phyloP scores from a whole-genome alignment of 2,888 invertebrate species.

The Ichneumoninae sp. region DNA sequence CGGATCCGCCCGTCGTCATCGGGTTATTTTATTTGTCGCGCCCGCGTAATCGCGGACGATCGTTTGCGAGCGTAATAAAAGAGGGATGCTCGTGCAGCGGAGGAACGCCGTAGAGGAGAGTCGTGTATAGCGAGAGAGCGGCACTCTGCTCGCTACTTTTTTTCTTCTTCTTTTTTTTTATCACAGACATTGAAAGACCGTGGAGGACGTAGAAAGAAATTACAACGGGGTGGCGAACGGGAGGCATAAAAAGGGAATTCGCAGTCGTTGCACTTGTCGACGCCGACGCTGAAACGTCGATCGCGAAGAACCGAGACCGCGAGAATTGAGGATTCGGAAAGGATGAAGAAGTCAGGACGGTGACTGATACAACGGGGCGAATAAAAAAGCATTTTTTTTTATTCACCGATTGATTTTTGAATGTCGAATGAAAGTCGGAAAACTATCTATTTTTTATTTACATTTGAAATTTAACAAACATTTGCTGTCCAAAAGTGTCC shows the following conservation, averaged over 20 bases:
- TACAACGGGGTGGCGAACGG: conserved; percentile 64
- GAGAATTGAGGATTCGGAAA: conserved; percentile 33
- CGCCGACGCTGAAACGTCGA: conserved; percentile 35
- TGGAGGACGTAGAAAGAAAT: conserved; percentile 51
- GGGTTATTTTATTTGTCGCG: conserved; percentile 65
- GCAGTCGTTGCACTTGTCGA: conserved; percentile 38
- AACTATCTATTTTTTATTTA: too few species aligned
- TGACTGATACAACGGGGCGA: neutral
- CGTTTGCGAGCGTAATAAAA: conserved; percentile 65
- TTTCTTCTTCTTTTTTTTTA: conserved; percentile 18
- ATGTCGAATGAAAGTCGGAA: neutral
- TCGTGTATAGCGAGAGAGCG: conserved; percentile 46
- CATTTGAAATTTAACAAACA: too few species aligned
- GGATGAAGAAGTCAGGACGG: conserved; percentile 18
- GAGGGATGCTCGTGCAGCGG: conserved; percentile 26
- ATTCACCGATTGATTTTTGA: neutral
- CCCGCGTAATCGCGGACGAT: conserved; percentile 63
- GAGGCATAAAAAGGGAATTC: conserved; percentile 59
- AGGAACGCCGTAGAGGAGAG: conserved; percentile 37
- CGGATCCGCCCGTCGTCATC: conserved; percentile 10
- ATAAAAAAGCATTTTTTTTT: neutral
- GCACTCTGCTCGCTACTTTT: neutral
- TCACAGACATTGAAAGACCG: conserved; percentile 45
- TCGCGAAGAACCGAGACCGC: conserved; percentile 38
- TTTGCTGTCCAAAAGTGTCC: too few species aligned